Evolutionary conservation across 2,797 vertebrate species (phyloP).

Genomic region (Chelon labrosus): DNA sequence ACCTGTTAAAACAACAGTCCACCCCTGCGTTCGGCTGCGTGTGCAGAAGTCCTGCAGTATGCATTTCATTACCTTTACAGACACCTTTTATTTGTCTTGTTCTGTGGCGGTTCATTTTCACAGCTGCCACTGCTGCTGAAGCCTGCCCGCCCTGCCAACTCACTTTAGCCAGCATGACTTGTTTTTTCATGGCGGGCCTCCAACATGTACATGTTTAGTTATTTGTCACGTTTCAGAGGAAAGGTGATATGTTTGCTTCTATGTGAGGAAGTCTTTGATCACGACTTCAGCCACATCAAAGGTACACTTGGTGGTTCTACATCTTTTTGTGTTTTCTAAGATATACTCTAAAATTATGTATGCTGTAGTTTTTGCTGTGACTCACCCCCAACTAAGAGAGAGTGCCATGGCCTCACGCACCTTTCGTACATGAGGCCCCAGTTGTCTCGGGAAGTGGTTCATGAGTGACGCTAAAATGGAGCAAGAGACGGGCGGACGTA

Average conservation of each 20-base stretch:
- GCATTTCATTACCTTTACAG: slow-evolving; percentile 31
- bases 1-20: slow-evolving; percentile 44
- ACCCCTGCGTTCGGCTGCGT: slow-evolving; percentile 16
- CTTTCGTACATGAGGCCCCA: too few species aligned
- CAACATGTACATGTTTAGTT: slow-evolving; percentile 1
- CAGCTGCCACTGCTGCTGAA: slow-evolving; percentile 60
- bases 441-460: too few species aligned
- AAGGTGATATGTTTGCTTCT: slow-evolving; percentile 9
- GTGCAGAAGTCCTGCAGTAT: slow-evolving; percentile 11
- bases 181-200: slow-evolving; percentile 26
- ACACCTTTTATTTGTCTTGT: slow-evolving; percentile 48
- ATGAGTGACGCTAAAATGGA: too few species aligned
- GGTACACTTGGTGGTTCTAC: background rate
- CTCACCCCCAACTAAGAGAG: too few species aligned
- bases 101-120: slow-evolving; percentile 45
- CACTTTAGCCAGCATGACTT: slow-evolving; percentile 5
- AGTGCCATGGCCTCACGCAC: too few species aligned
- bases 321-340: too few species aligned
- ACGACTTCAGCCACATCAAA: background rate
- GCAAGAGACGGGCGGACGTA: too few species aligned
- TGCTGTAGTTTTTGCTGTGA: too few species aligned
- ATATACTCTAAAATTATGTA: too few species aligned
- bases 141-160: background rate
- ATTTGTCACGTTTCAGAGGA: slow-evolving; percentile 28
- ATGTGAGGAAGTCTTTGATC: slow-evolving; percentile 31